Conservation (phyloP, 2,888 invertebrate genomes). For the Brachylomia viminalis region DNA sequence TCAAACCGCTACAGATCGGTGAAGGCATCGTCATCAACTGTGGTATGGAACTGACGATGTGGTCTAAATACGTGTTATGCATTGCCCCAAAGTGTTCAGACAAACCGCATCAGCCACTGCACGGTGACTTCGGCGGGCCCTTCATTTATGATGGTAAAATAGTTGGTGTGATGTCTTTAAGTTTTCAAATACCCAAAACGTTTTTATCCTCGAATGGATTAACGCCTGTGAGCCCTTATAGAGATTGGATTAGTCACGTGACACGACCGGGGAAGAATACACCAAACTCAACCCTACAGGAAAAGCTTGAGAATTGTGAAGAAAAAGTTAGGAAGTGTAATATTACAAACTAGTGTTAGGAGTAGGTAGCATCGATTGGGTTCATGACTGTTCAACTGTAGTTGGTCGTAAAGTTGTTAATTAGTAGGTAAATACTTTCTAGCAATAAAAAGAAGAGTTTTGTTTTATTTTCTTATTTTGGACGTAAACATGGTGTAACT, state of each 20-base stretch:
- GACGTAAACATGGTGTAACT: neutral
- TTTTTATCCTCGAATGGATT: conserved; percentile 42
- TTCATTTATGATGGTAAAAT: conserved; percentile 49
- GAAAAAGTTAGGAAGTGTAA: conserved; percentile 11
- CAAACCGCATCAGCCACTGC: conserved; percentile 43
- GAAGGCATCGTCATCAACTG: conserved; percentile 43
- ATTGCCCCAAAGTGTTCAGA: conserved; percentile 35
- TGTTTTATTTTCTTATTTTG: conserved; percentile 13
- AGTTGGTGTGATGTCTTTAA: conserved; percentile 41
- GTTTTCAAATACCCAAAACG: conserved; percentile 23
- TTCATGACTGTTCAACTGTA: conserved; percentile 2
- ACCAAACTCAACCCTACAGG: neutral
- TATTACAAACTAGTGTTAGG: neutral
- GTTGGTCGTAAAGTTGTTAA: neutral
- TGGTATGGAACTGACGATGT: conserved; percentile 39
- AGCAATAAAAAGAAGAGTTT: neutral
- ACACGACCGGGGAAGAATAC: neutral
- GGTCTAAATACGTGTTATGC: conserved; percentile 47
- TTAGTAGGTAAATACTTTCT: neutral
- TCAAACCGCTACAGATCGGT: conserved; percentile 41
- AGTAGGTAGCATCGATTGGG: neutral
- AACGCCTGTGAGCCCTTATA: conserved; percentile 50
- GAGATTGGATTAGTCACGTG: conserved; percentile 27
- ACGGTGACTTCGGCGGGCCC: conserved; percentile 49
- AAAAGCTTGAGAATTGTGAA: conserved; percentile 16